These are phyloP conservation scores for Sclerurus mexicanus DNA, from an alignment of 2,113 vertebrate genomes.

Conservation along the genomic window DNA sequence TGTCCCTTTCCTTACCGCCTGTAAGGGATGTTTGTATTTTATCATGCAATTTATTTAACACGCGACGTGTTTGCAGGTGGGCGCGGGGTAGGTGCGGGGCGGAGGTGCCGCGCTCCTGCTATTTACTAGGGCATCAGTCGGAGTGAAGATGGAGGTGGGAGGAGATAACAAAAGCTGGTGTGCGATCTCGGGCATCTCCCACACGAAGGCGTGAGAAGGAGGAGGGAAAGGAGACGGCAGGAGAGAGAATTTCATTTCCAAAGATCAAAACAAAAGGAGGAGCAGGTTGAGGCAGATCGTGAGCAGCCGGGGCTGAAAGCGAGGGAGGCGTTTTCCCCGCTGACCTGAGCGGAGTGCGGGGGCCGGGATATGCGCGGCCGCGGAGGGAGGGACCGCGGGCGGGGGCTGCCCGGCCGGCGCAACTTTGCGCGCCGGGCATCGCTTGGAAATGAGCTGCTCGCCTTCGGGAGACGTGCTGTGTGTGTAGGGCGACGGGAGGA, in stretches of 20 bases:
- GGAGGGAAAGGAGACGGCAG: background rate
- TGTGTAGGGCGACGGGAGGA: background rate
- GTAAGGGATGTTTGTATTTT: background rate
- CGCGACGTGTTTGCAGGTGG: background rate
- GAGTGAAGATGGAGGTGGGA: slow-evolving; percentile 29
- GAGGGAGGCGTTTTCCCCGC: background rate
- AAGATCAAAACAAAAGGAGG: slow-evolving; percentile 43
- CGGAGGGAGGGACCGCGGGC: background rate
- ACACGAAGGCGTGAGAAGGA: slow-evolving; percentile 3
- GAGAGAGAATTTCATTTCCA: background rate
- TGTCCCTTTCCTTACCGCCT: background rate
- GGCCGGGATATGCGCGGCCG: background rate
- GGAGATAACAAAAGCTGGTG: background rate
- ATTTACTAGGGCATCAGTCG: background rate
- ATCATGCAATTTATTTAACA: background rate
- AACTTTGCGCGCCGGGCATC: background rate
- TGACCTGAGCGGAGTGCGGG: background rate
- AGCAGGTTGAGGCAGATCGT: slow-evolving; percentile 27
- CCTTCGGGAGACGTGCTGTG: background rate
- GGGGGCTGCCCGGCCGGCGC: background rate
- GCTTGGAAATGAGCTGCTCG: background rate
- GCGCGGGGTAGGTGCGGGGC: background rate
- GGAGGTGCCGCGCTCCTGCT: slow-evolving; percentile 22
- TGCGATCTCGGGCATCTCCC: background rate
- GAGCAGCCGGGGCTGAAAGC: background rate